Base-by-base conservation (phyloP, 1,140 invertebrate species). In the Onthophagus taurus region DNA sequence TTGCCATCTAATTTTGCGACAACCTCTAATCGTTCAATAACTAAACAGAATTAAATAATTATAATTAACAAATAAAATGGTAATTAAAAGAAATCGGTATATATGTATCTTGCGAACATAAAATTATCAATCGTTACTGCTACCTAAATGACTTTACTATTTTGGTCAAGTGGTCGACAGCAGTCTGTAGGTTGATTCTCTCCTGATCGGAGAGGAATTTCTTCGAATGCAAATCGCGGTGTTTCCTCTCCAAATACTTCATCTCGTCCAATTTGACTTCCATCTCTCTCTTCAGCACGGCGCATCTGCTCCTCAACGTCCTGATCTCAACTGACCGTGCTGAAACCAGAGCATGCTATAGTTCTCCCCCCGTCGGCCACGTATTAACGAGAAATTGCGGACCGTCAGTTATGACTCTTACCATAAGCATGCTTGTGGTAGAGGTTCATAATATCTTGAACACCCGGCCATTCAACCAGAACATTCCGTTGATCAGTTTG, bases 61-160 rank as follows among this genome's bases (percentile, higher is more conserved):
- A 26, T 7, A 26, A 26, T 26, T 26, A 26, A 26, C 7, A 26
- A 37, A 37, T 21, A 23, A 37, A 17, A 34, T 12, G 19, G 6
- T 37, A 37, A 37, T 20, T 6, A 37, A 12, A 21, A 18, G 13
- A 21, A 14, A 21, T 37, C 24, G 7, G 24, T n/a, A 7, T 26
- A 7, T 7, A 7, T 21, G 20, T 37, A 37, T 21, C 24, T 37
- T 21, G n/a, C 13, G 11, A 11, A 23, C 24, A 21, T n/a, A n/a
- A n/a, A n/a, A n/a, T n/a, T n/a, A n/a, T n/a, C n/a, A n/a, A n/a
- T n/a, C n/a, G n/a, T n/a, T n/a, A n/a, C n/a, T 54, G 54, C 54
- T 58, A 59, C 53, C 55, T 54, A 52, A 59, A 51, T 34, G 46
- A 38, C 39, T 57, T 53, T 18, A 59, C 36, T 24, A 57, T 55